Percentiles rank a stretch among this genome's conserved stretches.
These are phyloP conservation scores for Geotrupes spiniger DNA, from an alignment of 2,888 invertebrate species.

Conservation along the genomic window DNA sequence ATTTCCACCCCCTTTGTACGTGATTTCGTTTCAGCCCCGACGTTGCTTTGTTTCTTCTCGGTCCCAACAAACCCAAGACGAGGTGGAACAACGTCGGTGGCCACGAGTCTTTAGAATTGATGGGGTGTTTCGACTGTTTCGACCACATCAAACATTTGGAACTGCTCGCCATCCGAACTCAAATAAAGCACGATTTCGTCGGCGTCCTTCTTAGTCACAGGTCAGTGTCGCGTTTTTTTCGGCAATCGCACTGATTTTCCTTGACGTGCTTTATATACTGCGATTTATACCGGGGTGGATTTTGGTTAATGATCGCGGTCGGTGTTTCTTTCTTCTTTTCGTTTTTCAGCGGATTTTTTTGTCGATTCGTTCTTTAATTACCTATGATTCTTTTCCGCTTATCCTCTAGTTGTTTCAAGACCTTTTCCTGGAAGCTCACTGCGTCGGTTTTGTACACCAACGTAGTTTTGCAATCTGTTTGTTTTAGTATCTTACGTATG, in stretches of 20 bases:
- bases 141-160: conserved; percentile 23
- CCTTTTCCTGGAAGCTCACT: conserved; percentile 1
- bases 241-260: conserved; percentile 7
- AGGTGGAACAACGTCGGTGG: conserved; percentile 10
- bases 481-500: conserved; percentile 5
- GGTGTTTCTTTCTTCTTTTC: not conserved
- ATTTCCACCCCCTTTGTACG: not conserved
- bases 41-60: conserved; percentile 5
- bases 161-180: conserved; percentile 31
- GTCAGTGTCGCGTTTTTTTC: not conserved
- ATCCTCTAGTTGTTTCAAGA: conserved; percentile 37
- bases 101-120: not conserved
- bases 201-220: conserved; percentile 7
- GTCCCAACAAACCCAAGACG: conserved; percentile 5
- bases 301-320: too few relatives aligned
- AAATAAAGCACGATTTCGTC: conserved; percentile 26
- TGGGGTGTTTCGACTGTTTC: conserved; percentile 18
- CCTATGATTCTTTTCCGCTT: conserved; percentile 37
- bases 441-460: not conserved
- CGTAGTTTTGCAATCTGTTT: conserved; percentile 8
- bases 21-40: conserved; percentile 34
- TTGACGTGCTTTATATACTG: conserved; percentile 8
- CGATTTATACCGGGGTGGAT: too few relatives aligned
- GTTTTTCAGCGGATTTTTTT: not conserved
- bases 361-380: conserved; percentile 19